Percentiles rank a stretch among this genome's conserved stretches.
These are phyloP conservation scores for Cistogaster globosa DNA, from an alignment of 2,888 invertebrate species.

Conservation along the genomic window DNA sequence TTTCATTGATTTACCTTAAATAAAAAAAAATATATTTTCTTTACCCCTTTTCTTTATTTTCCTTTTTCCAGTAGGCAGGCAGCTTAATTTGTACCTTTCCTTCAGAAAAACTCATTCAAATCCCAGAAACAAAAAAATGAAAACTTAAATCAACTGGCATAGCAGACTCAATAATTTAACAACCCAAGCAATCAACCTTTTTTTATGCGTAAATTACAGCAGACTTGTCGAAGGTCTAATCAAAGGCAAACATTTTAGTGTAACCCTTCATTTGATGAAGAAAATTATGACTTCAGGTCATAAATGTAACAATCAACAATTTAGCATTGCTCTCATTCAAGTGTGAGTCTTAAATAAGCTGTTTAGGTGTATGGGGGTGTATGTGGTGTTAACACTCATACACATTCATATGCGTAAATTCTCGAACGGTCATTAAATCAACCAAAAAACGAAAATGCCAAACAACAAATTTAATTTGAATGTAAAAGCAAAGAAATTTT, in stretches of 20 bases:
- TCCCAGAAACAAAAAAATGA: background rate
- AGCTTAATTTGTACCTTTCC: background rate
- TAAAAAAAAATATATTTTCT: background rate
- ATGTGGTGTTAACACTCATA: background rate
- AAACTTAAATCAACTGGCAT: conserved; percentile 19
- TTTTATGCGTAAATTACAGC: conserved; percentile 61
- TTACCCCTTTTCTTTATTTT: background rate
- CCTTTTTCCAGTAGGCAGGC: too few species aligned
- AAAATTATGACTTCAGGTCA: conserved; percentile 70
- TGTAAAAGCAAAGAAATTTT: conserved; percentile 24
- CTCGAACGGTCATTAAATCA: conserved; percentile 63
- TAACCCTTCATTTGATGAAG: conserved; percentile 49
- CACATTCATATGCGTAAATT: conserved; percentile 28
- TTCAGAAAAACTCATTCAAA: conserved; percentile 17
- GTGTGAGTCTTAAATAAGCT: background rate
- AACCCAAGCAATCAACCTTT: conserved; percentile 58
- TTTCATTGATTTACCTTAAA: too few species aligned
- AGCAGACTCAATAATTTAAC: conserved; percentile 21
- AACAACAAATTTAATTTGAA: conserved; percentile 51
- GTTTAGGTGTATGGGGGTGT: background rate
- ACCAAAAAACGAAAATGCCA: conserved; percentile 48
- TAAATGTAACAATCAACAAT: conserved; percentile 69
- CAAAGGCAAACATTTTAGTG: conserved; percentile 35
- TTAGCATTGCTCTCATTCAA: conserved; percentile 15
- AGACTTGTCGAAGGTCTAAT: conserved; percentile 59